These are phyloP conservation scores for Cynoglossus semilaevis DNA, from an alignment of 2,113 vertebrate species.

Conservation along the genomic window DNA sequence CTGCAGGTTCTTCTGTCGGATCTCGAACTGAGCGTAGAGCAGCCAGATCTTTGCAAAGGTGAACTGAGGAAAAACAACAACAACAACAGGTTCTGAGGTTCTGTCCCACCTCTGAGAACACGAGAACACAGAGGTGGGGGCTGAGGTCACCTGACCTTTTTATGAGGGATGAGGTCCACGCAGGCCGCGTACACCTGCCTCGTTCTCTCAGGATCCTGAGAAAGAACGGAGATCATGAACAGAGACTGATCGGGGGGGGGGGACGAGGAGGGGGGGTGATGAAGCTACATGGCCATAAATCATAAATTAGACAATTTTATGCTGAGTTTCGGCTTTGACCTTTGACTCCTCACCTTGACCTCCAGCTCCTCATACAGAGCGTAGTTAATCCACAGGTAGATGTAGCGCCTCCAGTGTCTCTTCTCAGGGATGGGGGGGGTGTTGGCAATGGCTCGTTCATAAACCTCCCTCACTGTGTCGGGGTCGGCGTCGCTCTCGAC, in stretches of 20 bases:
- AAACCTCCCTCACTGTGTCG: conserved; percentile 88
- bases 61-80: conserved; percentile 77
- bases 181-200: conserved; percentile 95
- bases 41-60: conserved; percentile 98
- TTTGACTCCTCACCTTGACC: conserved; percentile 84
- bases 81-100: neutral
- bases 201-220: conserved; percentile 89
- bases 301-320: too few species aligned
- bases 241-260: too few species aligned
- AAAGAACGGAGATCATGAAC: neutral
- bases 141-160: conserved; percentile 78
- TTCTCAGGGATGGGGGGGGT: conserved; percentile 93
- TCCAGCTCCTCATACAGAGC: conserved; percentile 95
- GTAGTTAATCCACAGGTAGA: conserved; percentile 98
- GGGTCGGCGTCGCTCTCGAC: conserved; percentile 90
- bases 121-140: neutral
- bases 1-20: conserved; percentile 92
- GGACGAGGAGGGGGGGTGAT: too few species aligned
- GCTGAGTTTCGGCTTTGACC: too few species aligned
- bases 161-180: conserved; percentile 93
- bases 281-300: too few species aligned
- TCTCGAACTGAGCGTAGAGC: conserved; percentile 92
- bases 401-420: conserved; percentile 95
- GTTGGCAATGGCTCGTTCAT: conserved; percentile 94
- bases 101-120: neutral